phyloP scores from a whole-genome alignment of 2,888 invertebrate genomes.

The Chorisops tibialis region DNA sequence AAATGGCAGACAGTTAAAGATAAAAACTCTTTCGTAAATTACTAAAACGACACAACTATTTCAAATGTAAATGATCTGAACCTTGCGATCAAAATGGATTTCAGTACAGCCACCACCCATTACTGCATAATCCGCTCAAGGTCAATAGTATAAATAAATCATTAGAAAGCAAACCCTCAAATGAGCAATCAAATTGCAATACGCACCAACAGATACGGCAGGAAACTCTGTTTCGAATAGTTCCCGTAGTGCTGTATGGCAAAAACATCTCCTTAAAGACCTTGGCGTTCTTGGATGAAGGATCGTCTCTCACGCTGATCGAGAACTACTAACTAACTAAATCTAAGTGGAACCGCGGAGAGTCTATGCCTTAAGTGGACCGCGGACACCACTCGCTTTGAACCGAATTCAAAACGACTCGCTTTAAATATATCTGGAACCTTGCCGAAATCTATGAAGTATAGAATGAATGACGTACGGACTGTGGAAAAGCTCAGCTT shows the following conservation, averaged over 20 bases:
- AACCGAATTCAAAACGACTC: slow-evolving; percentile 28
- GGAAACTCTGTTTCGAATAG: neutral
- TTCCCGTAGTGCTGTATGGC: neutral
- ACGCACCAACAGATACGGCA: neutral
- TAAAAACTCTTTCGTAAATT: neutral
- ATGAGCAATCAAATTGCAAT: neutral
- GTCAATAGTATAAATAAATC: neutral
- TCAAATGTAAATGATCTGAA: neutral
- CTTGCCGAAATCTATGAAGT: neutral
- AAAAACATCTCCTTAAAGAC: too few relatives aligned
- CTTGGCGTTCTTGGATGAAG: neutral
- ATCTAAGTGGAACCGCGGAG: neutral
- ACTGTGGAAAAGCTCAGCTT: neutral
- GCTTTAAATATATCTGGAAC: slow-evolving; percentile 25
- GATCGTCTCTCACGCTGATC: slow-evolving; percentile 30
- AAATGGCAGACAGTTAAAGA: neutral
- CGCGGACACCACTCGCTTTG: slow-evolving; percentile 25
- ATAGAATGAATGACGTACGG: neutral
- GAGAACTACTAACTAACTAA: slow-evolving; percentile 11
- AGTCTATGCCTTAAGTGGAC: slow-evolving; percentile 31
- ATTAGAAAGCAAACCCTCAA: neutral
- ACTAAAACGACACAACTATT: neutral
- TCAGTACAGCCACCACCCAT: neutral
- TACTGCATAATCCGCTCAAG: neutral
- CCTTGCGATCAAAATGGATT: neutral